Evolutionary conservation across 2,888 invertebrate genomes (phyloP).

Genomic region (Bedellia somnulentella): DNA sequence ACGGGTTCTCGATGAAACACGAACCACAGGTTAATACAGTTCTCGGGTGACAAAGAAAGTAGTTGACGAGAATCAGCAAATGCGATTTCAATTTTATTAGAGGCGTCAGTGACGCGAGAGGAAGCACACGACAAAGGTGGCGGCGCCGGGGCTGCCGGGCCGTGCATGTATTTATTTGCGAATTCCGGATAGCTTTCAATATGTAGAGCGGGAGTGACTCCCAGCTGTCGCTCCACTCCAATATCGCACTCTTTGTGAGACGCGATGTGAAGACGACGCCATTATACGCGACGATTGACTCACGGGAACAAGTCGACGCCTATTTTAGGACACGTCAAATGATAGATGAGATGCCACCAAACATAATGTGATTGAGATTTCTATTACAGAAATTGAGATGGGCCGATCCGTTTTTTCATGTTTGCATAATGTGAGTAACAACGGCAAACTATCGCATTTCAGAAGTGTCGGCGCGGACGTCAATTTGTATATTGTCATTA

Average conservation of each 20-base stretch:
- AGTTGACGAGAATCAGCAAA: constrained; percentile 32
- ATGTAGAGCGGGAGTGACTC: constrained; percentile 49
- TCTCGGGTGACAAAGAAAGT: constrained; percentile 24
- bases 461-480: constrained; percentile 49
- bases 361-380: constrained; percentile 47
- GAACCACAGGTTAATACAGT: no score
- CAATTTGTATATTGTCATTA: constrained; percentile 63
- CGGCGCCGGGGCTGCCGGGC: constrained; percentile 11
- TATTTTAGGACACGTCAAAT: constrained; percentile 28
- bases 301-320: constrained; percentile 28
- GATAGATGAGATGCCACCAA: constrained; percentile 46
- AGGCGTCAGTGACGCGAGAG: constrained; percentile 32
- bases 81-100: constrained; percentile 49
- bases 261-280: constrained; percentile 42
- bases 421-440: constrained; percentile 56
- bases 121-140: no score
- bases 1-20: no score
- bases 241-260: constrained; percentile 43
- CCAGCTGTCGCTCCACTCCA: constrained; percentile 54
- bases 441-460: constrained; percentile 46
- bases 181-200: constrained; percentile 57
- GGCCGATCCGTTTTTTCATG: constrained; percentile 41
- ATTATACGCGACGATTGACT: constrained; percentile 45
- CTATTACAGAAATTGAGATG: constrained; percentile 13
- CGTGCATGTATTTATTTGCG: constrained; percentile 43